Conservation (phyloP, 2,888 invertebrate genomes). For the Drosophila macrospina region DNA sequence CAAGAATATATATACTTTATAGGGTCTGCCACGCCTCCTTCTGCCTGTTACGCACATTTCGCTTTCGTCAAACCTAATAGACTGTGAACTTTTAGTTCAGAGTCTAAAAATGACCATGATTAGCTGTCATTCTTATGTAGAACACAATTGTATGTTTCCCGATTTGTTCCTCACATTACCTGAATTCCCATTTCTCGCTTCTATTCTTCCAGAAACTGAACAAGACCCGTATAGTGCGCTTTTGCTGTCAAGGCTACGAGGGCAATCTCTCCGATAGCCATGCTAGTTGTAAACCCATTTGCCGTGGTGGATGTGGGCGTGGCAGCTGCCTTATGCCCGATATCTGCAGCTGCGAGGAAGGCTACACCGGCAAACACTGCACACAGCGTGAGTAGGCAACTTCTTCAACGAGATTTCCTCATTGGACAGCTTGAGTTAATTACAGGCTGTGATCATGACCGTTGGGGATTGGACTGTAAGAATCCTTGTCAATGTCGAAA, state of each 20-base stretch:
- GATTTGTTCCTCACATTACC: neutral
- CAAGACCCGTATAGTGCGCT: constrained; percentile 88
- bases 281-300: constrained; percentile 84
- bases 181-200: neutral
- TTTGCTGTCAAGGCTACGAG: constrained; percentile 91
- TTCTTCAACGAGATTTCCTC: neutral
- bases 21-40: no score
- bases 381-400: constrained; percentile 79
- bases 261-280: constrained; percentile 86
- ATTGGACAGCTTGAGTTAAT: neutral
- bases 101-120: no score
- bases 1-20: no score
- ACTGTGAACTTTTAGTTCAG: no score
- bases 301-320: constrained; percentile 84
- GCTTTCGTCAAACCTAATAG: no score
- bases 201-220: constrained; percentile 88
- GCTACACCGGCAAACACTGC: constrained; percentile 85
- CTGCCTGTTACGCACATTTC: no score
- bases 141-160: neutral
- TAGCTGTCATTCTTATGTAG: no score
- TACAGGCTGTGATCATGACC: constrained; percentile 89
- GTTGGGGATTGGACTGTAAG: constrained; percentile 91
- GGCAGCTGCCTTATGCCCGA: constrained; percentile 87
- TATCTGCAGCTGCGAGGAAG: constrained; percentile 87
- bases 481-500: constrained; percentile 88